A percentile compares a stretch with the other conserved stretches of the same genome.
phyloP scores from a whole-genome alignment of 2,888 invertebrate genomes.

The Polymixis lichenea region DNA sequence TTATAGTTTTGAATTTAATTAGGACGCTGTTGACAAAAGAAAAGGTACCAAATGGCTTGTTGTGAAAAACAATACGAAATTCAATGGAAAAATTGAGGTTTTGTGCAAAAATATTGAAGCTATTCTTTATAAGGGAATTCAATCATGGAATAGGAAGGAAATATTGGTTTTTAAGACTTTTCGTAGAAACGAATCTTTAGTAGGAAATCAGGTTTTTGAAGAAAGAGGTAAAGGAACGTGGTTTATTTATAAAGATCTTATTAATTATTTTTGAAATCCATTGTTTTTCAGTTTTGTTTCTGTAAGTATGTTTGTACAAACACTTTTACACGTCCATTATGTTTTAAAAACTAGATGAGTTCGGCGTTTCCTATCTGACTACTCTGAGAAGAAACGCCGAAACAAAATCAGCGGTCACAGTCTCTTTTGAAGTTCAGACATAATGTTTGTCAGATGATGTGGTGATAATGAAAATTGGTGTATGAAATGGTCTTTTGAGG shows the following conservation, averaged over 20 bases:
- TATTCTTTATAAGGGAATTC: neutral
- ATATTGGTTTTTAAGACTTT: neutral
- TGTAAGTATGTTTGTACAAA: no score
- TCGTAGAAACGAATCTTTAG: neutral
- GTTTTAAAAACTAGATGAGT: no score
- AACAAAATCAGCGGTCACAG: no score
- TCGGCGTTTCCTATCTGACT: no score
- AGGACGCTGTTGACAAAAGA: conserved; percentile 16
- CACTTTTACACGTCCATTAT: no score
- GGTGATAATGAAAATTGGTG: no score
- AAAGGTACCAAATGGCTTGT: conserved; percentile 10
- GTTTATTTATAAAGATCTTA: neutral
- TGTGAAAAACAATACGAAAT: conserved; percentile 27
- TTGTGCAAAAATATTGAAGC: neutral
- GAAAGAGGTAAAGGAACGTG: neutral
- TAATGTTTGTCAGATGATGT: no score
- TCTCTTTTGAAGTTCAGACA: no score
- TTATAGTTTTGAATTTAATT: conserved; percentile 48
- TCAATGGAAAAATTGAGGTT: conserved; percentile 1
- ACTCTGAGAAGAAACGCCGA: no score
- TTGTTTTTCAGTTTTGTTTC: neutral
- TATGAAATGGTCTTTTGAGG: no score
- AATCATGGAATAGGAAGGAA: neutral
- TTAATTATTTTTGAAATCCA: neutral
- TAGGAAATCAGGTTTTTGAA: neutral